These are phyloP conservation scores for Rousettus leschenaultii DNA, from an alignment of 2,113 vertebrate species.

Conservation along the genomic window DNA sequence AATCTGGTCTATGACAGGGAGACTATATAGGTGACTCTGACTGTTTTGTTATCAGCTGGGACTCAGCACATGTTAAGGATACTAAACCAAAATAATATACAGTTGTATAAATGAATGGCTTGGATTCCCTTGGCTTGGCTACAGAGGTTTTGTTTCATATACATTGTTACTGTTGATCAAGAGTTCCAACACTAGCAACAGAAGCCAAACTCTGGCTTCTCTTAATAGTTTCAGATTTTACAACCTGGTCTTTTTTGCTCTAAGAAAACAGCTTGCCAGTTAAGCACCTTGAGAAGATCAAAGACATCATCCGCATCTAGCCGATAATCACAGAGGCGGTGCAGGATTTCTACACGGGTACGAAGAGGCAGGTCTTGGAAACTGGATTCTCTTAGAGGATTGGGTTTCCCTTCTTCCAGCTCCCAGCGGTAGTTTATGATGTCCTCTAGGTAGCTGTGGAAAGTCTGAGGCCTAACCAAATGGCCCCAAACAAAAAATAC, in stretches of 20 bases:
- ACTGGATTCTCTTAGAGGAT: conserved; percentile 88
- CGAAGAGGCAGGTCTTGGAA: conserved; percentile 92
- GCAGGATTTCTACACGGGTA: conserved; percentile 93
- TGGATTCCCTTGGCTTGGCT: neutral
- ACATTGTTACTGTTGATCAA: neutral
- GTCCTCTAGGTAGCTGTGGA: conserved; percentile 95
- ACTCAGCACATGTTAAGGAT: neutral
- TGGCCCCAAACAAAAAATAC: conserved; percentile 23
- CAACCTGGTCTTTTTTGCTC: neutral
- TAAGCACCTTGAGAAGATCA: conserved; percentile 94
- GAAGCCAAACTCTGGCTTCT: neutral
- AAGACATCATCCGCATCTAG: conserved; percentile 98
- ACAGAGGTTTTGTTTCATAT: neutral
- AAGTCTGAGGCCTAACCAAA: conserved; percentile 88
- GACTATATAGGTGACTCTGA: neutral
- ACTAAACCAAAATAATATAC: neutral
- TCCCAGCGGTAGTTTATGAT: conserved; percentile 99
- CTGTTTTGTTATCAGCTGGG: neutral
- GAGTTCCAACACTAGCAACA: neutral
- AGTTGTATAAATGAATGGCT: neutral
- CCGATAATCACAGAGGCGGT: conserved; percentile 96
- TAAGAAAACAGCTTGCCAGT: neutral
- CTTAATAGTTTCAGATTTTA: neutral
- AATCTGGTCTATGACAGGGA: neutral
- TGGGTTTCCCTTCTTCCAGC: conserved; percentile 96